These are phyloP conservation scores for Phragmatobia fuliginosa DNA, from an alignment of 2,888 invertebrate species.

Conservation along the genomic window DNA sequence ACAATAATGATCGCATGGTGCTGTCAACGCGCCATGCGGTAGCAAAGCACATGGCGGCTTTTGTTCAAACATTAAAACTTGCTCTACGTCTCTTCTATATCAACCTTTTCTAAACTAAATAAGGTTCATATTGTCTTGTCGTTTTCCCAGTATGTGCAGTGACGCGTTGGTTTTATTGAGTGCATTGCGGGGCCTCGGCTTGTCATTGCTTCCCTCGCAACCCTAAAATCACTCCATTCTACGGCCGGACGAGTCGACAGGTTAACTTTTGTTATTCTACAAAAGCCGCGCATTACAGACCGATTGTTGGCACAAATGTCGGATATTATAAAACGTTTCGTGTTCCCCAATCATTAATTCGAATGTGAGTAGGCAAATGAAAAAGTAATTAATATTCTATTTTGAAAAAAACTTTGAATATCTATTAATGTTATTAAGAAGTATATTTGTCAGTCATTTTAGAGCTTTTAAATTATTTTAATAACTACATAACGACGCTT, in stretches of 20 bases:
- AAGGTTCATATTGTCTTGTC: slow-evolving; percentile 46
- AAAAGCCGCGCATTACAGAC: slow-evolving; percentile 83
- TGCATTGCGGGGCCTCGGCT: slow-evolving; percentile 75
- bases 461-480: no score
- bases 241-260: slow-evolving; percentile 81
- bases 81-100: slow-evolving; percentile 18
- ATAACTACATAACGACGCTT: background rate
- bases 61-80: slow-evolving; percentile 55
- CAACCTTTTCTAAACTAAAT: slow-evolving; percentile 33
- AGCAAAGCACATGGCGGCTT: slow-evolving; percentile 79
- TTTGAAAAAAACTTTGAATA: slow-evolving; percentile 3
- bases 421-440: background rate
- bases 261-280: slow-evolving; percentile 85
- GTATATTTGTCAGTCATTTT: background rate
- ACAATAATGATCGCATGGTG: slow-evolving; percentile 72
- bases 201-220: slow-evolving; percentile 85
- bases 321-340: slow-evolving; percentile 81
- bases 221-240: slow-evolving; percentile 85
- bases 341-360: slow-evolving; percentile 72
- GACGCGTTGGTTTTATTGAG: slow-evolving; percentile 56
- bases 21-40: slow-evolving; percentile 82
- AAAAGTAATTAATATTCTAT: slow-evolving; percentile 31
- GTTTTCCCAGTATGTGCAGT: slow-evolving; percentile 29
- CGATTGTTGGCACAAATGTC: slow-evolving; percentile 85
- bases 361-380: slow-evolving; percentile 51